Percentiles rank a stretch among this genome's conserved stretches.
phyloP scores from a whole-genome alignment of 2,113 vertebrate species.

The Saccopteryx bilineata region DNA sequence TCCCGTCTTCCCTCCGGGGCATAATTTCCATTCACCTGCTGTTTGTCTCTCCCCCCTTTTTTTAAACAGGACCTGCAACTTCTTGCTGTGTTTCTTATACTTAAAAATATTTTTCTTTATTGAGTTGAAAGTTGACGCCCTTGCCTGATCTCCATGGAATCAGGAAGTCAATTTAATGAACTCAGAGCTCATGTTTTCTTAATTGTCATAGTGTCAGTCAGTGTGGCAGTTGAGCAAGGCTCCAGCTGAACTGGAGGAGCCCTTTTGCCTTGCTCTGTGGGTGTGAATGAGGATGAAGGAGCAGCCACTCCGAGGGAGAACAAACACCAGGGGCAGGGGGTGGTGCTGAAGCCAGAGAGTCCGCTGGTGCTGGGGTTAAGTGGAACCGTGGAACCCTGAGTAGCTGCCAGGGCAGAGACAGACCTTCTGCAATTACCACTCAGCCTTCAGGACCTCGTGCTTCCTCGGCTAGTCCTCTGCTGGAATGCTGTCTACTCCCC shows the following conservation, averaged over 20 bases:
- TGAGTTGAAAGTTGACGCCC: constrained; percentile 13
- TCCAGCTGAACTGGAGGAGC: not conserved
- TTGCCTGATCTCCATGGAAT: not conserved
- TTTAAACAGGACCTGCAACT: not conserved
- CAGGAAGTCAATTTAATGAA: constrained; percentile 17
- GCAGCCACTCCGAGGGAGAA: not conserved
- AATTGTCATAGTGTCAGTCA: not conserved
- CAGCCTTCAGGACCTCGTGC: not conserved
- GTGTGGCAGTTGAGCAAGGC: not conserved
- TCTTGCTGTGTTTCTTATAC: constrained; percentile 2
- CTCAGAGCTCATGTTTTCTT: constrained; percentile 27
- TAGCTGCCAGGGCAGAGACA: not conserved
- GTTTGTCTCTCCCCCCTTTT: not conserved
- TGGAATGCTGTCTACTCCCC: not conserved
- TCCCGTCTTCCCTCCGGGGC: rapidly evolving
- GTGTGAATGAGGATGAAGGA: not conserved
- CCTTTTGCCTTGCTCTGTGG: not conserved
- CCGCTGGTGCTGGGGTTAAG: not conserved
- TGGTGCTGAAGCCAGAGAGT: not conserved
- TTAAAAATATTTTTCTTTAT: constrained; percentile 14
- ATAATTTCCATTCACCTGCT: not conserved
- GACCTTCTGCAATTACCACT: rapidly evolving
- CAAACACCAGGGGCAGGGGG: too few species aligned
- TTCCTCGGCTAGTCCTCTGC: too few species aligned
- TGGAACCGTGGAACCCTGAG: not conserved